Percentiles rank a stretch among this genome's conserved stretches.
phyloP scores from a whole-genome alignment of 2,797 vertebrate genomes.

The Oryzias dopingdopingensis region DNA sequence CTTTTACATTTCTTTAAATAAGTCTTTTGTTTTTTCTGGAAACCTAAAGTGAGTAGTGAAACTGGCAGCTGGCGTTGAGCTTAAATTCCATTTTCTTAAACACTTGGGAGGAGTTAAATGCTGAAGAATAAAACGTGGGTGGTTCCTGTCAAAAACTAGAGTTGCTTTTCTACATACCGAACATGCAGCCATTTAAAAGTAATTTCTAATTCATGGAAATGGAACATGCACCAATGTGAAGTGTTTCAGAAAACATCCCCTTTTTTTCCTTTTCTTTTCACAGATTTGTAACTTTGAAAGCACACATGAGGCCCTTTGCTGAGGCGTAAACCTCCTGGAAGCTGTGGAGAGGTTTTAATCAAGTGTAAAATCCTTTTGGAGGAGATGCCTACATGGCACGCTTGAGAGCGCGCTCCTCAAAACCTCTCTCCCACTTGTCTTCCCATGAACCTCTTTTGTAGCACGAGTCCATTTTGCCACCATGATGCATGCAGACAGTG shows the following conservation, averaged over 20 bases:
- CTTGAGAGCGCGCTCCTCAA: conserved; percentile 55
- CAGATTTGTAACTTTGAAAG: conserved; percentile 37
- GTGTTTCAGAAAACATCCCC: conserved; percentile 34
- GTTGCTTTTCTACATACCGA: not conserved
- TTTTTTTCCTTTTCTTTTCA: conserved; percentile 3
- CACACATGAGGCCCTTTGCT: conserved; percentile 49
- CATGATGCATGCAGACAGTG: conserved; percentile 62
- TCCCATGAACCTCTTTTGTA: conserved; percentile 64
- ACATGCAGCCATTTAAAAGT: conserved; percentile 1
- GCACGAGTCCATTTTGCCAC: conserved; percentile 55
- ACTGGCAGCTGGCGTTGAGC: conserved; percentile 31
- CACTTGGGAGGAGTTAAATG: no score
- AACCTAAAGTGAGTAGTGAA: conserved; percentile 22
- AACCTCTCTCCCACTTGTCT: conserved; percentile 47
- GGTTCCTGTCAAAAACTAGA: not conserved
- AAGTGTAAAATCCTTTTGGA: conserved; percentile 79
- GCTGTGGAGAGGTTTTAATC: conserved; percentile 76
- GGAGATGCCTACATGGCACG: conserved; percentile 63
- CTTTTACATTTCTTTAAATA: conserved; percentile 43
- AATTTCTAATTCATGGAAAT: conserved; percentile 31
- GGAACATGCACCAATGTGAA: conserved; percentile 17
- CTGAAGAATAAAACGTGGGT: conserved; percentile 12
- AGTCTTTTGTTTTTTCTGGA: conserved; percentile 40
- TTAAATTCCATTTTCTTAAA: conserved; percentile 26
- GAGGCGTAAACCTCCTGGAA: conserved; percentile 71